Evolutionary conservation across 2,797 vertebrate genomes (phyloP).

Genomic region (Pteronotus mesoamericanus): DNA sequence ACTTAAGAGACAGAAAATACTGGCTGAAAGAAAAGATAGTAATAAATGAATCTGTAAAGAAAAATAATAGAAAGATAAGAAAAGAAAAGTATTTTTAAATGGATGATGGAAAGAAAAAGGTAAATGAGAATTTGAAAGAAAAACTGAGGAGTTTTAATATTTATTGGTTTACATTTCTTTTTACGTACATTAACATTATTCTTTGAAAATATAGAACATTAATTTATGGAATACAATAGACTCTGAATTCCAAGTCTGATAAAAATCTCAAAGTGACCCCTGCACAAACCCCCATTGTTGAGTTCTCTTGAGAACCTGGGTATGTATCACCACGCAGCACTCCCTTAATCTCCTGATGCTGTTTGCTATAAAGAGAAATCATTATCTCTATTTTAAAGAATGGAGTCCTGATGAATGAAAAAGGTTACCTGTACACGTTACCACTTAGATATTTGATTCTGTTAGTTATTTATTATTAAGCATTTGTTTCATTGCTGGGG

Average conservation of each 20-base stretch:
- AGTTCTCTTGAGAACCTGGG: neutral
- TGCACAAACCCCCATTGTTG: neutral
- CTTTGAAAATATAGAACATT: neutral
- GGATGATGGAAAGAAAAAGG: neutral
- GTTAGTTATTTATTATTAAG: neutral
- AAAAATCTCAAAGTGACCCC: neutral
- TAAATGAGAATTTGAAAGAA: neutral
- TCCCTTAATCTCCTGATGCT: neutral
- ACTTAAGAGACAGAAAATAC: neutral
- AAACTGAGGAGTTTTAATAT: neutral
- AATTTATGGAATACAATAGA: neutral
- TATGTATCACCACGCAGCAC: neutral
- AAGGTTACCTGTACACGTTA: neutral
- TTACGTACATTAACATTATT: neutral
- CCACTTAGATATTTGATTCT: neutral
- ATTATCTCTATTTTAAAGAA: neutral
- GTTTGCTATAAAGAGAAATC: neutral
- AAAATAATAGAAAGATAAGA: neutral
- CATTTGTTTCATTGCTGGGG: neutral
- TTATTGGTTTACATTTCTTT: neutral
- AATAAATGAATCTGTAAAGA: neutral
- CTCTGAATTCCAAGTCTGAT: neutral
- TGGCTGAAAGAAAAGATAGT: neutral
- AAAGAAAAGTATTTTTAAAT: neutral
- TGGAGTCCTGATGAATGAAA: neutral